phyloP scores from a whole-genome alignment of 2,888 invertebrate species.

The Asteroscopus sphinx region DNA sequence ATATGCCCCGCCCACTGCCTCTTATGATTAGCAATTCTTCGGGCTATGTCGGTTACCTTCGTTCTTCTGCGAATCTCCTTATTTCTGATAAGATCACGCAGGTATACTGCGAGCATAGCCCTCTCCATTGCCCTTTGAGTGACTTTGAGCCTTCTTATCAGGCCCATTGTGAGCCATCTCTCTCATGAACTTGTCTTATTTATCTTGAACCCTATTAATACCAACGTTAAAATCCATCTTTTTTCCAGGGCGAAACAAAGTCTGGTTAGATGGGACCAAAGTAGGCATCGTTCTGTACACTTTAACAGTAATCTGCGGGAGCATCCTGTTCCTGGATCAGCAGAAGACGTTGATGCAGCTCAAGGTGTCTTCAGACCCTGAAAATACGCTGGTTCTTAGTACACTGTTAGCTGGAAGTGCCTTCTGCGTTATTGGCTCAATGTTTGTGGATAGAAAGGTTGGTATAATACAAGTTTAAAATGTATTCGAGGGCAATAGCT shows the following conservation, averaged over 20 bases:
- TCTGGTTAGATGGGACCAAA: conserved; percentile 77
- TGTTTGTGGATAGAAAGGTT: conserved; percentile 76
- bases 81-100: too few relatives aligned
- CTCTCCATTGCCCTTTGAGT: too few relatives aligned
- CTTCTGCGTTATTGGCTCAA: conserved; percentile 55
- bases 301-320: conserved; percentile 71
- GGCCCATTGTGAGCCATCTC: too few relatives aligned
- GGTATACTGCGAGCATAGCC: too few relatives aligned
- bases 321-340: conserved; percentile 78
- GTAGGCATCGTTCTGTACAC: conserved; percentile 74
- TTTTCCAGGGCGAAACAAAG: conserved; percentile 74
- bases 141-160: too few relatives aligned
- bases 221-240: background rate
- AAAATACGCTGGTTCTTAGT: conserved; percentile 65
- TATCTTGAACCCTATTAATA: too few relatives aligned
- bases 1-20: too few relatives aligned
- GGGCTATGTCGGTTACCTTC: too few relatives aligned
- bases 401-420: conserved; percentile 69
- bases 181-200: too few relatives aligned
- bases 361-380: conserved; percentile 64
- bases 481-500: too few relatives aligned
- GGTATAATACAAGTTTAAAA: conserved; percentile 28
- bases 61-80: too few relatives aligned
- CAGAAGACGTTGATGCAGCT: conserved; percentile 73
- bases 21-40: too few relatives aligned